Evolutionary conservation across 2,888 invertebrate genomes (phyloP).

Genomic region (Scelioninae gen. 1): DNA sequence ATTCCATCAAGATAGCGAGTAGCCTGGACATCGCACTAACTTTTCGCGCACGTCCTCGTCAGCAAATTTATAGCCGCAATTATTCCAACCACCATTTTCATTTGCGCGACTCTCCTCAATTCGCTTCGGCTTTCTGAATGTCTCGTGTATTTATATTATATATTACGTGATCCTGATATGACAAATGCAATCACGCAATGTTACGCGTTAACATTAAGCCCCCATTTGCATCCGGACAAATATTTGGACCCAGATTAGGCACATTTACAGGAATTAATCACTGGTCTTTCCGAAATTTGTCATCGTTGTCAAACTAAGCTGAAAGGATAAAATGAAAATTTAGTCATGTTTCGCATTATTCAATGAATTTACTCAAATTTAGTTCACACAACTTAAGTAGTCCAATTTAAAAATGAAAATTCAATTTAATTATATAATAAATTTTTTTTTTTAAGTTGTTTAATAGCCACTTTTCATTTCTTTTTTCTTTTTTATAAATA

Average conservation of each 20-base stretch:
- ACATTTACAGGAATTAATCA: not conserved
- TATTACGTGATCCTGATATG: conserved; percentile 6
- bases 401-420: too few relatives aligned
- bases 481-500: too few relatives aligned
- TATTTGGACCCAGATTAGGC: not conserved
- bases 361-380: too few relatives aligned
- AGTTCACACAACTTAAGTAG: too few relatives aligned
- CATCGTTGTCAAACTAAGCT: too few relatives aligned
- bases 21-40: conserved; percentile 54
- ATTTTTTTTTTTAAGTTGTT: too few relatives aligned
- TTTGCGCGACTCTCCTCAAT: conserved; percentile 27
- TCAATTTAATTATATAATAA: too few relatives aligned
- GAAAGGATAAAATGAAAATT: too few relatives aligned
- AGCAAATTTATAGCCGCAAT: conserved; percentile 60
- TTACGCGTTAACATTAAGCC: conserved; percentile 3
- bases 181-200: conserved; percentile 3
- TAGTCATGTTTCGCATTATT: too few relatives aligned
- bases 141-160: conserved; percentile 1
- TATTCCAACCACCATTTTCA: conserved; percentile 46
- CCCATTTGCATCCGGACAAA: conserved; percentile 2
- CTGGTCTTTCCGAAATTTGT: too few relatives aligned
- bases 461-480: too few relatives aligned
- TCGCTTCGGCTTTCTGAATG: not conserved
- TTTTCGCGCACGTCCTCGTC: conserved; percentile 54
- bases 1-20: conserved; percentile 75